Conservation (phyloP, 64 coral and sea anemone species). For the Platygyra sinensis region DNA sequence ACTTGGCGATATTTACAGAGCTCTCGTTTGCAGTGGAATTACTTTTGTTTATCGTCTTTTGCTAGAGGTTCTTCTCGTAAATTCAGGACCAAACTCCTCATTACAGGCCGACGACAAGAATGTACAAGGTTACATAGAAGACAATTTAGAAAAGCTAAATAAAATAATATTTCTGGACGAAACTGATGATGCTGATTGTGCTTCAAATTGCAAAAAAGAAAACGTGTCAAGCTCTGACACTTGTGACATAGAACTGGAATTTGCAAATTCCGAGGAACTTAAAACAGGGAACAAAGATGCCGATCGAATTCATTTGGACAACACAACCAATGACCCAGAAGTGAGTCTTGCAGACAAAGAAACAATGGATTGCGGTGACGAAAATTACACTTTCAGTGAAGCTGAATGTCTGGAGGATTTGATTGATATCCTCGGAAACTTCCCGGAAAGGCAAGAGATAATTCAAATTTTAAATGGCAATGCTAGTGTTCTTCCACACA, state of each 20-base stretch:
- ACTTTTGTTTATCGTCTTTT: slow-evolving; percentile 47
- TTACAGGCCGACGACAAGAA: not conserved
- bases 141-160: slow-evolving; percentile 35
- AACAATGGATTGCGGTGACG: not conserved
- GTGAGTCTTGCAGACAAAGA: not conserved
- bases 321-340: not conserved
- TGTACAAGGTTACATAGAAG: slow-evolving; percentile 52
- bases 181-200: not conserved
- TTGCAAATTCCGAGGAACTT: not conserved
- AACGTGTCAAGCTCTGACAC: not conserved
- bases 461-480: not conserved
- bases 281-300: not conserved
- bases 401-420: not conserved
- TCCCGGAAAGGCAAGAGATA: not conserved
- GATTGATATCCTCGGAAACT: slow-evolving; percentile 6
- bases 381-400: not conserved
- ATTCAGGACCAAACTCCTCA: slow-evolving; percentile 8
- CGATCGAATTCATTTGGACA: not conserved
- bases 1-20: slow-evolving; percentile 58
- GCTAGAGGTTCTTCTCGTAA: slow-evolving; percentile 37
- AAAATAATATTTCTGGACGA: slow-evolving; percentile 46
- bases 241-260: not conserved
- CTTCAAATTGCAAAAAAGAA: not conserved
- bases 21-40: slow-evolving; percentile 29
- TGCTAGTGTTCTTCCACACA: not conserved